Base-by-base conservation (phyloP, 2,113 vertebrate species). In the Corydoras sp. region DNA sequence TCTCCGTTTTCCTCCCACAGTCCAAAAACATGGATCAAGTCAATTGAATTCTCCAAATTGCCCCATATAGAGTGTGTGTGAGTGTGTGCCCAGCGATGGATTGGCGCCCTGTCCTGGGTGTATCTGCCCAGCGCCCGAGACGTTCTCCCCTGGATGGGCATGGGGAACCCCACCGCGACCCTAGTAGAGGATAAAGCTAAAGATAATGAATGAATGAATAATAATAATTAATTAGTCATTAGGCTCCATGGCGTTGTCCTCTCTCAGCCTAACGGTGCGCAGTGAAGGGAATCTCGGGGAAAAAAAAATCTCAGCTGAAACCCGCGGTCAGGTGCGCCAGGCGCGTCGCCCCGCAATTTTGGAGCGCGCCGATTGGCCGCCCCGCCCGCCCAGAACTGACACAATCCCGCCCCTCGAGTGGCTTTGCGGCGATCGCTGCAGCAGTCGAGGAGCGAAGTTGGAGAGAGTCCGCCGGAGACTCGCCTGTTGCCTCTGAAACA, bases 371-470 rank as follows among this genome's bases (percentile, higher is more conserved):
- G 78, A 88, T 87, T 88, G 83, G 84, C 66, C 76, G 0, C 31
- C 18, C 18, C 56, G 14, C 9, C 62, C 10, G 61, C 18, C 58
- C 58, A 58, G 55, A 65, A 71, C 73, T 71, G 72, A 71, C 43
- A 72, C 75, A 73, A 77, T 81, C 76, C 87, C 84, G 67, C 88
- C 61, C 51, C 5, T 13, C 15, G 68, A 74, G 79, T 62, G 64
- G 74, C 62, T 72, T 79, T 59, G 74, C 82, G 77, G 80, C 61
- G 81, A 83, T 75, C 77, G 81, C 76, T 84, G 86, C 86, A 77
- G 86, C 76, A 74, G 81, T 76, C 75, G 63, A 69, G 54, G 63
- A 71, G 71, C 76, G 68, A 88, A 88, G 83, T 88, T 88, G 78
- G 65, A 67, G 58, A 68, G 54, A 54, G 24, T 58, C 68, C 31